These are phyloP conservation scores for Lepidochrysops patricia DNA, from an alignment of 2,888 invertebrate genomes.

Conservation along the genomic window DNA sequence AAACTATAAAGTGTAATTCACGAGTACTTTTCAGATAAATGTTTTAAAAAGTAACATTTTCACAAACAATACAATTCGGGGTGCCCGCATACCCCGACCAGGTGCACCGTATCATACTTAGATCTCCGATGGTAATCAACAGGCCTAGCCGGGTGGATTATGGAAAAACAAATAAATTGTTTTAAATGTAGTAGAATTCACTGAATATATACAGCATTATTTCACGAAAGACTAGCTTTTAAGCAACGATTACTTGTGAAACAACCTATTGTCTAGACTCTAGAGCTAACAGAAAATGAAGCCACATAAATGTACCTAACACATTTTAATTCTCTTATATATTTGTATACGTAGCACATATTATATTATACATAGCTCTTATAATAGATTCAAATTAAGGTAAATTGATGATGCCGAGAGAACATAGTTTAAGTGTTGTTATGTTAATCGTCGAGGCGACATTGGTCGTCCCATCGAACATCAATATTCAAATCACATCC, in stretches of 20 bases:
- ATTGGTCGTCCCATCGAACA: neutral
- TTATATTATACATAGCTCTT: neutral
- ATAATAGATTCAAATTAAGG: neutral
- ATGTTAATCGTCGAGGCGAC: neutral
- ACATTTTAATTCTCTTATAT: neutral
- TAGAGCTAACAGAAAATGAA: no score
- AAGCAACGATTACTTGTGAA: no score
- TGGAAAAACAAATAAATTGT: conserved; percentile 7
- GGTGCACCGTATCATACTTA: neutral
- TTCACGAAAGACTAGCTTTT: no score
- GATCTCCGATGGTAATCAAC: conserved; percentile 1
- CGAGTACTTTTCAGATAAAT: neutral
- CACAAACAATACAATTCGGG: neutral
- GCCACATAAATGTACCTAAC: no score
- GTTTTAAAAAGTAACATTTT: neutral
- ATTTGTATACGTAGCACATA: no score
- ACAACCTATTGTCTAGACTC: no score
- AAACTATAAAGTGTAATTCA: no score
- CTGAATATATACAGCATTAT: neutral
- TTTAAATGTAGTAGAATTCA: neutral
- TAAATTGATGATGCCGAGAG: neutral
- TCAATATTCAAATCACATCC: neutral
- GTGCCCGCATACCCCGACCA: neutral
- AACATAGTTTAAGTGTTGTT: neutral
- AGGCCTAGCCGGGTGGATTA: neutral